A percentile compares a stretch with the other conserved stretches of the same genome.
These are phyloP conservation scores for Brachionus asplanchnoidis DNA, from an alignment of 1,140 invertebrate species.

Conservation along the genomic window DNA sequence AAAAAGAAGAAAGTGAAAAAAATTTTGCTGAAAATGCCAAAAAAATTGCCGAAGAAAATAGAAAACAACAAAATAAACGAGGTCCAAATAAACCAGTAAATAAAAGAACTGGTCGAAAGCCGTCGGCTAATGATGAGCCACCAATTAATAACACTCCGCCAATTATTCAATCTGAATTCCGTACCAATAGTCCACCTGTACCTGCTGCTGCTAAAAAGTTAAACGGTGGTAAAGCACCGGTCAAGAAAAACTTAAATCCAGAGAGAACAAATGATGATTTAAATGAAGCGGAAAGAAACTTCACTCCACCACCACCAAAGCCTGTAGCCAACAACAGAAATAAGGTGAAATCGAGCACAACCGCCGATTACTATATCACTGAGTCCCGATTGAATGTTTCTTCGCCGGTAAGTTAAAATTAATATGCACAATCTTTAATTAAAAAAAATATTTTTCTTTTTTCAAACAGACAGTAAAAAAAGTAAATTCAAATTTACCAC, in stretches of 20 bases:
- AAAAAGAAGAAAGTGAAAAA: conserved; percentile 38
- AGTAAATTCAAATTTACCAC: neutral
- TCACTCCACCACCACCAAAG: conserved; percentile 34
- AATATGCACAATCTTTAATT: too few relatives aligned
- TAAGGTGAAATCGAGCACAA: neutral
- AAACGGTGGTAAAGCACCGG: conserved; percentile 15
- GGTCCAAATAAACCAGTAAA: conserved; percentile 1
- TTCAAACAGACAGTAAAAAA: neutral
- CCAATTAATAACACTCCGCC: neutral
- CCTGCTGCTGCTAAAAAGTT: conserved; percentile 29
- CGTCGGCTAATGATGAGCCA: neutral
- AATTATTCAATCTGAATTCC: neutral
- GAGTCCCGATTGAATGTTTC: conserved; percentile 25
- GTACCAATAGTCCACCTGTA: conserved; percentile 20
- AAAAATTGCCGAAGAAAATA: conserved; percentile 29
- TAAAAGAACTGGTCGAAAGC: neutral
- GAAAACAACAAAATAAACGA: neutral
- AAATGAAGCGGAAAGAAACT: neutral
- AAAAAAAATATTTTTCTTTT: neutral
- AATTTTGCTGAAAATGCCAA: conserved; percentile 34
- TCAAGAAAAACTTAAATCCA: neutral
- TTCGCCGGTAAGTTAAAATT: conserved; percentile 11
- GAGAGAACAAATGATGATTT: neutral
- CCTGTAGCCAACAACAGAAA: neutral
- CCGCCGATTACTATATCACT: conserved; percentile 33